phyloP scores from a whole-genome alignment of 2,888 invertebrate species.

The Halictus quadricinctus region DNA sequence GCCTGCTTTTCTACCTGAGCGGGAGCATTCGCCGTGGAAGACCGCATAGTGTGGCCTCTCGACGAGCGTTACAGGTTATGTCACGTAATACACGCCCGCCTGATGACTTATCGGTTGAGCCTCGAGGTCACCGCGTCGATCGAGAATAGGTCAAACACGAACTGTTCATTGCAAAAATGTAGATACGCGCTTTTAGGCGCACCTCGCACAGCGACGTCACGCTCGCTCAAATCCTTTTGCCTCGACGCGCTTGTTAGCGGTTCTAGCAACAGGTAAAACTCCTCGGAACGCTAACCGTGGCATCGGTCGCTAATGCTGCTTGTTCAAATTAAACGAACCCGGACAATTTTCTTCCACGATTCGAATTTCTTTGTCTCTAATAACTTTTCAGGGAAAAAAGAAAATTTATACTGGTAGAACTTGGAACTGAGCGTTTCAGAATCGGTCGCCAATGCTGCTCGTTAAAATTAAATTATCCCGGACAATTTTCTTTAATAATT shows the following conservation, averaged over 20 bases:
- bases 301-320: neutral
- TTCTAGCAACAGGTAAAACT: constrained; percentile 9
- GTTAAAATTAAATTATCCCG: neutral
- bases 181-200: neutral
- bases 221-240: neutral
- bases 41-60: constrained; percentile 59
- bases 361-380: neutral
- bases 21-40: constrained; percentile 59
- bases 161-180: constrained; percentile 45
- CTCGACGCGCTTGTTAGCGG: neutral
- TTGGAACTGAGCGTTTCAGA: neutral
- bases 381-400: neutral
- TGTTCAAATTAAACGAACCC: neutral
- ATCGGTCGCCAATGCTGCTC: neutral
- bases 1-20: constrained; percentile 73
- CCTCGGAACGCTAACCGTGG: neutral
- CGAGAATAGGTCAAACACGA: constrained; percentile 67
- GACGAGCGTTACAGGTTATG: constrained; percentile 70
- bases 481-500: neutral
- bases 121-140: constrained; percentile 68
- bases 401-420: neutral
- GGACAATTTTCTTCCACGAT: neutral
- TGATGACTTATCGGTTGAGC: constrained; percentile 73
- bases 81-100: constrained; percentile 70
- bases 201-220: neutral